Evolutionary conservation across 2,888 invertebrate genomes (phyloP).

Genomic region (Diadegma fenestrale): DNA sequence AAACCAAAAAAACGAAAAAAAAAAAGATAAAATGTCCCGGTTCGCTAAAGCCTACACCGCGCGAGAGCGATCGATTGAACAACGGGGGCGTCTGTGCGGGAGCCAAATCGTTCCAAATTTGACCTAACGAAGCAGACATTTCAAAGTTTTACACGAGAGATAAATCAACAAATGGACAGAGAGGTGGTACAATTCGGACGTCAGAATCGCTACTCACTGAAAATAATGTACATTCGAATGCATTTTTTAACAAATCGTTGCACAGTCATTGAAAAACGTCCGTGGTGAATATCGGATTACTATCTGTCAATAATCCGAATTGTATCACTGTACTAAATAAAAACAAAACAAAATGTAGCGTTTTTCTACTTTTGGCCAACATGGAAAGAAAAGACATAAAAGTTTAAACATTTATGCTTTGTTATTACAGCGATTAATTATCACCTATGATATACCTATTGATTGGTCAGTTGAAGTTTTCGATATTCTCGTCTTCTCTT

Average conservation of each 20-base stretch:
- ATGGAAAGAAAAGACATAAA: constrained; percentile 39
- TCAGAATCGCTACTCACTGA: background rate
- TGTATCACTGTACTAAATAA: constrained; percentile 7
- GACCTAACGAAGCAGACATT: constrained; percentile 43
- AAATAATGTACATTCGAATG: background rate
- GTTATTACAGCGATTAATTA: constrained; percentile 30
- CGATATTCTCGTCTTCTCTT: constrained; percentile 43
- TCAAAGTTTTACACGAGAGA: constrained; percentile 39
- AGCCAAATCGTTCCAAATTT: constrained; percentile 44
- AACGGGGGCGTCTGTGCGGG: constrained; percentile 38
- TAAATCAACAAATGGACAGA: constrained; percentile 7
- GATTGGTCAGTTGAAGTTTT: constrained; percentile 44
- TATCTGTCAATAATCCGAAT: background rate
- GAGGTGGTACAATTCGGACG: constrained; percentile 7
- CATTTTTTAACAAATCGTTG: background rate
- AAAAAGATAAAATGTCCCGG: background rate
- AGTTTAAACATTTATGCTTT: constrained; percentile 23
- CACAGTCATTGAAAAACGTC: background rate
- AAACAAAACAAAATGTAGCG: constrained; percentile 36
- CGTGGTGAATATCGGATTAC: background rate
- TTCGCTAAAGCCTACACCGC: background rate
- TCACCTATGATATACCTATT: constrained; percentile 51
- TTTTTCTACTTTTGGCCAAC: constrained; percentile 45
- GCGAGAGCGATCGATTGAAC: constrained; percentile 43
- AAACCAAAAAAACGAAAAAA: background rate